Percentiles rank a stretch among this genome's conserved stretches.
Evolutionary conservation across 2,888 invertebrate species (phyloP).

Genomic region (Lithosia quadra): DNA sequence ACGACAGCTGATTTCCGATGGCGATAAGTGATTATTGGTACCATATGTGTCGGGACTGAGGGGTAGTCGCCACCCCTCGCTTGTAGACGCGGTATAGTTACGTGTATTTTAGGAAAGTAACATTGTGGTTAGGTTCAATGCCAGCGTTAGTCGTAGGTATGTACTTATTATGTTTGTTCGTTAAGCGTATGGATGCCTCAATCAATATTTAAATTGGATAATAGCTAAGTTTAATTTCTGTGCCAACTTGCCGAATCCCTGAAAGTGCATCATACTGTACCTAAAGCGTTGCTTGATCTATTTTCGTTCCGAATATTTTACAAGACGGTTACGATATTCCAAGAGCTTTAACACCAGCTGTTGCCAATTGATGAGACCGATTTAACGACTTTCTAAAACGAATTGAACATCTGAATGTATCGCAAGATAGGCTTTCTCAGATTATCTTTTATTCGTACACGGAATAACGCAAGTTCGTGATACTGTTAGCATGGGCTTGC

Average conservation of each 20-base stretch:
- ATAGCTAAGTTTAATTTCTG: background rate
- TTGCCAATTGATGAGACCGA: conserved; percentile 41
- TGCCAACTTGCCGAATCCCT: conserved; percentile 28
- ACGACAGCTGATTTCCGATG: conserved; percentile 80
- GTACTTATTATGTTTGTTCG: background rate
- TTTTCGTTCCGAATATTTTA: conserved; percentile 37
- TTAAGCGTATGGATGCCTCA: background rate
- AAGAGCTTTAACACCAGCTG: conserved; percentile 37
- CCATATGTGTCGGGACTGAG: conserved; percentile 64
- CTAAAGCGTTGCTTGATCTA: conserved; percentile 25
- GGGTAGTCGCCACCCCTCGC: conserved; percentile 48
- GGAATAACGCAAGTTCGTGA: conserved; percentile 19
- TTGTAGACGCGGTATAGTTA: conserved; percentile 28
- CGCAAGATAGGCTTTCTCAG: conserved; percentile 18
- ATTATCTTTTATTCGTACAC: conserved; percentile 25
- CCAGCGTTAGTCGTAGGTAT: conserved; percentile 5
- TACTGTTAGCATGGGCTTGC: conserved; percentile 22
- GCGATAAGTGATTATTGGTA: conserved; percentile 73
- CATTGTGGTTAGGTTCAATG: conserved; percentile 17
- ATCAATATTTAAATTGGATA: conserved; percentile 4
- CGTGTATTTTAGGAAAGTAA: conserved; percentile 40
- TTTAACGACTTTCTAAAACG: conserved; percentile 47
- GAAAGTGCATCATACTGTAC: conserved; percentile 23
- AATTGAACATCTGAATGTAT: conserved; percentile 35
- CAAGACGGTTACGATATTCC: conserved; percentile 35